These are phyloP conservation scores for Oopsacas minuta DNA, from an alignment of 37 sponge, comb jelly and placozoan species.

Conservation along the genomic window DNA sequence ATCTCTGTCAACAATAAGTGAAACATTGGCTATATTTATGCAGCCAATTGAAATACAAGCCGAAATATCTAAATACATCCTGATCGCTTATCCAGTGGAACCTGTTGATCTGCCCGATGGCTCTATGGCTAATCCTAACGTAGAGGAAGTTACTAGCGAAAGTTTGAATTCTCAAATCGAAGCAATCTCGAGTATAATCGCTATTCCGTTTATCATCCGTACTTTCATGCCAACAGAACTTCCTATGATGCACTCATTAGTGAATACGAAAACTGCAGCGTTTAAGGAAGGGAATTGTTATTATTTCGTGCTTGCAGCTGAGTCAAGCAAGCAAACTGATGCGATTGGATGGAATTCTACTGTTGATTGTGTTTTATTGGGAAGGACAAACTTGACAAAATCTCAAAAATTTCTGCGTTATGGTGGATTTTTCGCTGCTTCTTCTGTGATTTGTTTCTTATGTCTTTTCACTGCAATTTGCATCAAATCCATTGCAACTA, in stretches of 20 bases:
- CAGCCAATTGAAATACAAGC: background rate
- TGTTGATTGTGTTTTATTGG: background rate
- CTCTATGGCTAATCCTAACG: background rate
- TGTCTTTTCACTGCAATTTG: background rate
- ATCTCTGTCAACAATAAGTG: background rate
- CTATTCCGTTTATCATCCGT: background rate
- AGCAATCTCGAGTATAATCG: background rate
- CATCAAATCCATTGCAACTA: background rate
- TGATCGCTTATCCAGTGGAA: background rate
- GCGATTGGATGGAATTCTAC: slow-evolving; percentile 4
- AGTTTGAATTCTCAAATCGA: slow-evolving; percentile 6
- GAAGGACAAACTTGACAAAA: background rate
- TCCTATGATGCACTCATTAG: background rate
- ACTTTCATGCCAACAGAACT: background rate
- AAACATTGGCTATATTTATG: background rate
- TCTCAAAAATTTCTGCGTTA: background rate
- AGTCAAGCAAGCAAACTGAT: background rate
- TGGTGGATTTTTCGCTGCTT: background rate
- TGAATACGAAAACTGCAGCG: background rate
- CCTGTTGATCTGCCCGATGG: background rate
- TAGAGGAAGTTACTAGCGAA: background rate
- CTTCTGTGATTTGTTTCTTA: background rate
- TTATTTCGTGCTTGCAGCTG: background rate
- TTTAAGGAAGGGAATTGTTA: background rate
- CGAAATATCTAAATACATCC: background rate